Conservation (phyloP, 2,113 vertebrate genomes). For the Bufo gargarizans region DNA sequence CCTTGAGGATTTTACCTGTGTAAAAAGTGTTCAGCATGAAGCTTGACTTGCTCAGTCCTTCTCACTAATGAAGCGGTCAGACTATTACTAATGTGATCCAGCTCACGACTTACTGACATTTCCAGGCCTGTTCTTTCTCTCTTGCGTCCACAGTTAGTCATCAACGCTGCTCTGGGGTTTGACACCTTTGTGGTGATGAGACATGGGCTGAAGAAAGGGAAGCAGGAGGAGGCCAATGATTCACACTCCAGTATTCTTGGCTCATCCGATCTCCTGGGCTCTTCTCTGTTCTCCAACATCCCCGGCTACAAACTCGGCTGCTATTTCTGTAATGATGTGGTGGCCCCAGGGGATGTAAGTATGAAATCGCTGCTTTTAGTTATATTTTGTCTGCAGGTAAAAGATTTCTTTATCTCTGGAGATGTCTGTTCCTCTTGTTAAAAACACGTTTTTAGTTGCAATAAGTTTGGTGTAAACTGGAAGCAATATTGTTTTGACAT, state of each 20-base stretch:
- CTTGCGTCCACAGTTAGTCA: conserved; percentile 79
- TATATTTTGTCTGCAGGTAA: background rate
- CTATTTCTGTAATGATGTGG: conserved; percentile 98
- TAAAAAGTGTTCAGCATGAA: background rate
- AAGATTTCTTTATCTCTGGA: background rate
- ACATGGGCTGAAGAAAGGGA: conserved; percentile 90
- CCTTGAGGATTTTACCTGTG: background rate
- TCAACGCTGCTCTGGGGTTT: conserved; percentile 94
- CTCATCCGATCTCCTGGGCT: conserved; percentile 72
- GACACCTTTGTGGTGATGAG: conserved; percentile 99
- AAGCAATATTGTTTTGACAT: no score
- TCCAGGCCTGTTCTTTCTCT: conserved; percentile 44
- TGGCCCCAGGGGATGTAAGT: conserved; percentile 97
- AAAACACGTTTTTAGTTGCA: no score
- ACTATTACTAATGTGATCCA: background rate
- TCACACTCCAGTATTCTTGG: conserved; percentile 61
- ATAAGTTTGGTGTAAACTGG: no score
- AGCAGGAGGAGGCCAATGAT: conserved; percentile 66
- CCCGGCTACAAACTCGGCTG: conserved; percentile 95
- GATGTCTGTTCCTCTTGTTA: no score
- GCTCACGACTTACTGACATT: conserved; percentile 44
- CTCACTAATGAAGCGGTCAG: background rate
- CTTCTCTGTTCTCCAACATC: conserved; percentile 96
- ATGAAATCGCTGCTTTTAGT: background rate
- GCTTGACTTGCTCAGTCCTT: background rate